phyloP scores from a whole-genome alignment of 2,888 invertebrate genomes.

The Gryllus longicercus region DNA sequence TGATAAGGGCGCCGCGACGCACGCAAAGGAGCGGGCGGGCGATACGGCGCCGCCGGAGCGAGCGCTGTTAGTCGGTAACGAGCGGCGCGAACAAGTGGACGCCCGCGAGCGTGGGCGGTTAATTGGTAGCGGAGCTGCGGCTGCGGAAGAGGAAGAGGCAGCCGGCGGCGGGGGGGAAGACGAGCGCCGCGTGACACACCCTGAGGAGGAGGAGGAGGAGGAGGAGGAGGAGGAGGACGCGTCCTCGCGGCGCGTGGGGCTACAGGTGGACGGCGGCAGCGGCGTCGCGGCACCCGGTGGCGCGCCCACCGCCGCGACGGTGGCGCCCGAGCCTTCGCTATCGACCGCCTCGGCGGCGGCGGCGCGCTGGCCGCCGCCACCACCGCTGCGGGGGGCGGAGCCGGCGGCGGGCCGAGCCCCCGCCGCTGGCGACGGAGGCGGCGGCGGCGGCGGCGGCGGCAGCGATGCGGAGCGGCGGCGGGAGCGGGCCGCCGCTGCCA shows the following conservation, averaged over 20 bases:
- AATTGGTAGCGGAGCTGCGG: neutral
- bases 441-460: neutral
- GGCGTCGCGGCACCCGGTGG: neutral
- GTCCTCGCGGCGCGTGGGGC: neutral
- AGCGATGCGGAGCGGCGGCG: slow-evolving; percentile 40
- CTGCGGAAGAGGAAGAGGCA: no score
- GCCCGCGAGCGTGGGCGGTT: neutral
- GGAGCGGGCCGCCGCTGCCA: neutral
- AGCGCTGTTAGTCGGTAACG: slow-evolving; percentile 1
- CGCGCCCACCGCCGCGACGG: slow-evolving; percentile 5
- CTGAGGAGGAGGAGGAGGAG: neutral
- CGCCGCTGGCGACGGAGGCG: slow-evolving; percentile 43
- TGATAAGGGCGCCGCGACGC: neutral
- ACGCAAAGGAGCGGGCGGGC: neutral
- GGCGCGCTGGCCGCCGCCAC: slow-evolving; percentile 19
- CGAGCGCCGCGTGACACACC: no score
- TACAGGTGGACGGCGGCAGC: neutral
- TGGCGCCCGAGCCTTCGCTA: slow-evolving; percentile 25
- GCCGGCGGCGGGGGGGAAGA: no score
- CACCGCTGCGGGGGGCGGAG: neutral
- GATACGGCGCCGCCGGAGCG: neutral
- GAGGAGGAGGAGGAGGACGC: neutral
- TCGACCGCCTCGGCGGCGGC: slow-evolving; percentile 28
- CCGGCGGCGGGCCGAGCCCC: slow-evolving; percentile 35
- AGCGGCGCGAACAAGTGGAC: neutral